Base-by-base conservation (phyloP, 2,888 invertebrate genomes). In the Netelia virgata region DNA sequence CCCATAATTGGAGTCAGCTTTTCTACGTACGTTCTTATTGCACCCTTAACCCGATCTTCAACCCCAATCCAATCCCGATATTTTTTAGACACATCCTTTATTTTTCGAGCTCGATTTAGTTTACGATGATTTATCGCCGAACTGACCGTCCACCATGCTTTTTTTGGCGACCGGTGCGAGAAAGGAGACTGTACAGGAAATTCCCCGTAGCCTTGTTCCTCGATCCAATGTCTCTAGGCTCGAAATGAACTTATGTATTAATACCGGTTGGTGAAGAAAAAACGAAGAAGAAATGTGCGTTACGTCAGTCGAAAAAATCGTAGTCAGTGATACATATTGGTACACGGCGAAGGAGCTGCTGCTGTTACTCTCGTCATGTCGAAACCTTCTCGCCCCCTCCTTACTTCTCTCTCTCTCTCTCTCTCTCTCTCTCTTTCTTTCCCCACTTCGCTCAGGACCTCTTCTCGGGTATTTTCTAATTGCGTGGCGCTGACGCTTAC, bases 401-500 rank as follows among this genome's bases (percentile, higher is more conserved):
- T 9, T 18, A 41, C 70, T 76, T 64, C 61, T 47, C 72, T 41
- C 77, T 18, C 47, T 70, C 61, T 41, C 20, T 47, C 57, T 47
- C 57, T 47, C 68, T 59, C 16, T 18, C 75, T 23, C 59, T 3
- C 77, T 55, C 28, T 63, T 20, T 18, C 14, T 3, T 47, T 64
- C n/a, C 36, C 47, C 63, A 41, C 28, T 64, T 55, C 50, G 16
- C 76, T 47, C 82, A 82, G 84, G 82, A 85, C 84, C 79, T 85
- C 84, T 80, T 77, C 84, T 81, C 84, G 89, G 88, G 88, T 88
- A 90, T 90, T 90, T 91, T 92, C 90, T 90, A 92, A 91, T 92
- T 92, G 88, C 90, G 89, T 89, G 86, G 86, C 88, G 85, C 87
- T 87, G 87, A 90, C 88, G 88, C 87, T 86, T 85, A 89, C 87